Evolutionary conservation across 2,113 vertebrate genomes (phyloP), one percentile per base, ranked within the genome.

Genomic region (Hippocampus mohnikei): DNA sequence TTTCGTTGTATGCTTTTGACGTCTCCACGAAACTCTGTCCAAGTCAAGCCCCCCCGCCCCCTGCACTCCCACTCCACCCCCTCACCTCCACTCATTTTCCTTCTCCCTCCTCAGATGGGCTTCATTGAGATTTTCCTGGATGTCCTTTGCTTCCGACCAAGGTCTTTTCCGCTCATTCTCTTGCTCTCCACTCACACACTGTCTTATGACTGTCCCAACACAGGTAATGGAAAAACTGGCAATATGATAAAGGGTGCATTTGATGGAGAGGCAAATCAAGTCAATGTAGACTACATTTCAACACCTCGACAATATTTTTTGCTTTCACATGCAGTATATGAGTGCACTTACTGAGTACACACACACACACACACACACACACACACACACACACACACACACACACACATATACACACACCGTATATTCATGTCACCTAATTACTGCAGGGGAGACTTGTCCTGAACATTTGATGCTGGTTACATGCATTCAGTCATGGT

Each of bases 81-180:
- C 41, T 0, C 41, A 42, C 29, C 33, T 37, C 33, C 44, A 13
- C 71, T 78, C 73, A 75, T 70, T 80, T 82, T 81, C 61, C 78
- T 61, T 37, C 20, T 75, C 53, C 77, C 78, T 80, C 87, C 67
- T 84, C 83, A 81, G 67, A 75, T 81, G 81, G 76, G 76, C 75
- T 85, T 77, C 85, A 87, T 85, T 80, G 83, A 87, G 87, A 80
- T 81, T 85, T 87, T 81, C 78, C 83, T 84, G 87, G 82, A 88
- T n/a, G 84, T 73, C 85, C 85, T 88, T 78, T 87, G 81, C 71
- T 80, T 84, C 72, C 76, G 69, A 71, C 70, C 78, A 87, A 85
- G 87, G 85, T 88, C 83, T 68, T 80, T 77, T 65, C 72, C 67
- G 40, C 59, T 65, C 59, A 15, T 37, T 59, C 72, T 65, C 9